These are phyloP conservation scores for western clawed frog (Xenopus tropicalis) DNA, from an alignment of 2,113 vertebrate species.

Conservation along the genomic window UCB_Xtro_10.0 CM004449.2:115595501-115596000, in stretches of 20 bases:
- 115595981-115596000: too few species aligned
- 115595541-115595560: too few species aligned
- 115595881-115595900: too few species aligned
- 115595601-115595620: not conserved
- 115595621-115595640: too few species aligned
- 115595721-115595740: constrained; percentile 10
- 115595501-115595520: too few species aligned
- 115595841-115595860: not conserved
- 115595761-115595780: constrained; percentile 5
- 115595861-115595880: not conserved
- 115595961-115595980: too few species aligned
- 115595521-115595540: too few species aligned
- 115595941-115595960: too few species aligned
- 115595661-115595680: not conserved
- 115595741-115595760: constrained; percentile 11
- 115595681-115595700: not conserved
- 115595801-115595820: constrained; percentile 1
- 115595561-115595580: too few species aligned
- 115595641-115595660: not conserved
- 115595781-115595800: not conserved
- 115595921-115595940: too few species aligned
- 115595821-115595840: not conserved
- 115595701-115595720: constrained; percentile 18
- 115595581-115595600: not conserved
- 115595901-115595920: too few species aligned